phyloP scores from a whole-genome alignment of 2,888 invertebrate genomes.

The Yponomeuta cagnagella region DNA sequence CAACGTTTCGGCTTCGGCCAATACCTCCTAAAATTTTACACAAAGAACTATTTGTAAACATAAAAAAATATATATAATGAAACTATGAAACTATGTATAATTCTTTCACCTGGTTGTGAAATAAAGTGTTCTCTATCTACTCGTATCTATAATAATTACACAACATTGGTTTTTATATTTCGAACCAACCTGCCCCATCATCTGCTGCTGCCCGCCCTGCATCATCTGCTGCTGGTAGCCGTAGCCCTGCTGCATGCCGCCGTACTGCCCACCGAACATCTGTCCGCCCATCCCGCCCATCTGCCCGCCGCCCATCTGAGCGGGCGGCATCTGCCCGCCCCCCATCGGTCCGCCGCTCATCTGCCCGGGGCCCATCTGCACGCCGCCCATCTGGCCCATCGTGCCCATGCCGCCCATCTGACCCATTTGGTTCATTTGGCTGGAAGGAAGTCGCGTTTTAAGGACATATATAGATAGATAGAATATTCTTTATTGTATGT shows the following conservation, averaged over 20 bases:
- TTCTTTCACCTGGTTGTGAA: no score
- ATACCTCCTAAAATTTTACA: no score
- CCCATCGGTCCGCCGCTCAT: slow-evolving; percentile 58
- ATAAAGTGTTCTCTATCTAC: no score
- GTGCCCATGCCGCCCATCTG: slow-evolving; percentile 56
- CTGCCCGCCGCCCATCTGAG: slow-evolving; percentile 63
- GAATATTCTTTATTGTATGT: no score
- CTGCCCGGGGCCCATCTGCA: slow-evolving; percentile 55
- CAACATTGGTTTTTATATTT: no score
- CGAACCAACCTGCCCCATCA: slow-evolving; percentile 64
- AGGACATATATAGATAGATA: no score
- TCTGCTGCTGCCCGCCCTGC: slow-evolving; percentile 70
- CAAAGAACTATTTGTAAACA: no score
- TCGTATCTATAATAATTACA: no score
- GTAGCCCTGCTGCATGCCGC: slow-evolving; percentile 77
- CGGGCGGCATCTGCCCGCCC: slow-evolving; percentile 48
- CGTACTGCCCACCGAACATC: slow-evolving; percentile 78
- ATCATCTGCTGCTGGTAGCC: slow-evolving; percentile 70
- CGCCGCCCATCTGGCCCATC: slow-evolving; percentile 61
- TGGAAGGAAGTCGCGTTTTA: slow-evolving; percentile 25
- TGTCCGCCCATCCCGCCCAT: slow-evolving; percentile 69
- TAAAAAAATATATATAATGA: no score
- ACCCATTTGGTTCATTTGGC: slow-evolving; percentile 69
- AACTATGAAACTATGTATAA: no score
- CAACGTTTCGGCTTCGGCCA: no score